These are phyloP conservation scores for Spea multiplicata DNA, from an alignment of 2,113 vertebrate genomes.

Conservation along the genomic window DNA sequence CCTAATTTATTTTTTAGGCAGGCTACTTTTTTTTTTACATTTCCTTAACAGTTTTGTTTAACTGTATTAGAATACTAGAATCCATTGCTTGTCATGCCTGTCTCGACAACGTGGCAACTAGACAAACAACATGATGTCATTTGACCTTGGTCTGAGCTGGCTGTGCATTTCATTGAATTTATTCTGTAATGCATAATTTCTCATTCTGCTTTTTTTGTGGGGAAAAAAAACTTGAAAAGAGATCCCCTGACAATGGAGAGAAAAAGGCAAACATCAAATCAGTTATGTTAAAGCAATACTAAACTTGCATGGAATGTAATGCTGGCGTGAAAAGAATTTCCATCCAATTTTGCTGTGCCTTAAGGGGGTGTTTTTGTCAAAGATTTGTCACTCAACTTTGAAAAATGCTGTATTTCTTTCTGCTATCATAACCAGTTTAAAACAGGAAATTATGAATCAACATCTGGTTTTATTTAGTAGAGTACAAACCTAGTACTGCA, in stretches of 20 bases:
- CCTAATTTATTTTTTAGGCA: too few relatives aligned
- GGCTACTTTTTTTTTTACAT: too few relatives aligned
- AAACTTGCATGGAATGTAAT: slow-evolving; percentile 52
- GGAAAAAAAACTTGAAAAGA: too few relatives aligned
- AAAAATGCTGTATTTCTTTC: slow-evolving; percentile 42
- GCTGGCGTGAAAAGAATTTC: slow-evolving; percentile 48
- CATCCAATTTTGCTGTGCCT: slow-evolving; percentile 35
- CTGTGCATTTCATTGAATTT: too few relatives aligned
- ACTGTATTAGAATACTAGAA: too few relatives aligned
- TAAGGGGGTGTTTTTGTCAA: slow-evolving; percentile 33
- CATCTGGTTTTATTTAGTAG: slow-evolving; percentile 42
- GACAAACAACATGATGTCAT: too few relatives aligned
- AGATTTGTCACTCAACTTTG: slow-evolving; percentile 37
- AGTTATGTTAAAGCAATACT: slow-evolving; percentile 24
- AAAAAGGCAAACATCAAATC: not conserved
- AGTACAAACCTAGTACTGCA: slow-evolving; percentile 27
- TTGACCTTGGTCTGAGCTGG: too few relatives aligned
- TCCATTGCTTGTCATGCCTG: too few relatives aligned
- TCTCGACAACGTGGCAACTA: too few relatives aligned
- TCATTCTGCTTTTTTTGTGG: too few relatives aligned
- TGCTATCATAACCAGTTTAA: slow-evolving; percentile 48
- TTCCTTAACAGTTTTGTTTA: too few relatives aligned
- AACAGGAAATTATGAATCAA: slow-evolving; percentile 35
- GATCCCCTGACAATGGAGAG: not conserved
- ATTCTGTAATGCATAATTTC: too few relatives aligned